Evolutionary conservation across 2,797 vertebrate genomes (phyloP), one percentile per base, ranked within the genome.

Genomic region (Coranthus polyacanthus): DNA sequence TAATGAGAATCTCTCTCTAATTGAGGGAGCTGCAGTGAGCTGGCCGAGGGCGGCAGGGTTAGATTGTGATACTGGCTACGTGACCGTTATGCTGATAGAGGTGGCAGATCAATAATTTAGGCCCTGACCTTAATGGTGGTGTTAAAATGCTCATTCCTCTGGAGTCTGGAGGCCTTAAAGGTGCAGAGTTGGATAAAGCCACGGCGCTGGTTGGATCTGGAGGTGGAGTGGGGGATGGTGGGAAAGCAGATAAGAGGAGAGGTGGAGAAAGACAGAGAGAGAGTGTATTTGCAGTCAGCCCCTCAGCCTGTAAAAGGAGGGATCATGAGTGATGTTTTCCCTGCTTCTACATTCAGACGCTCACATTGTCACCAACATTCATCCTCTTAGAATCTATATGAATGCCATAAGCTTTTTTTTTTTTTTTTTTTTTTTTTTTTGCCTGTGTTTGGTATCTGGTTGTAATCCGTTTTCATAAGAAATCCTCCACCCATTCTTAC

Each of bases 91-190:
- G 96, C 96, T 97, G 97, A 98, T 98, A 90, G 92, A 95, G 95
- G 95, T 94, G 88, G 92, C 91, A 92, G 96, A 98, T 98, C 98
- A 98, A 99, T 99, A 98, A 98, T 98, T 98, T 97, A 99, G 97
- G 95, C 94, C 94, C 92, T 92, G 92, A 96, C 95, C 91, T 96
- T 97, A 96, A 98, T 97, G 96, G 96, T 94, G 93, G 93, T 92
- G 95, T 96, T 93, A 96, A 95, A 95, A 95, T 68, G 95, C 95
- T 95, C 92, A 94, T 95, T 94, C 94, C 94, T 95, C 95, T 91
- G 93, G 87, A 95, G 94, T 96, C 95, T 95, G 88, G 94, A 94
- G 94, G 94, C 94, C 93, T 88, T 88, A 90, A 92, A 88, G 89
- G 87, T 88, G 88, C 84, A 88, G 89, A 75, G 83, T 74, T 86